Conservation (phyloP, 2,113 vertebrate species). For the Cnemophilus loriae region DNA sequence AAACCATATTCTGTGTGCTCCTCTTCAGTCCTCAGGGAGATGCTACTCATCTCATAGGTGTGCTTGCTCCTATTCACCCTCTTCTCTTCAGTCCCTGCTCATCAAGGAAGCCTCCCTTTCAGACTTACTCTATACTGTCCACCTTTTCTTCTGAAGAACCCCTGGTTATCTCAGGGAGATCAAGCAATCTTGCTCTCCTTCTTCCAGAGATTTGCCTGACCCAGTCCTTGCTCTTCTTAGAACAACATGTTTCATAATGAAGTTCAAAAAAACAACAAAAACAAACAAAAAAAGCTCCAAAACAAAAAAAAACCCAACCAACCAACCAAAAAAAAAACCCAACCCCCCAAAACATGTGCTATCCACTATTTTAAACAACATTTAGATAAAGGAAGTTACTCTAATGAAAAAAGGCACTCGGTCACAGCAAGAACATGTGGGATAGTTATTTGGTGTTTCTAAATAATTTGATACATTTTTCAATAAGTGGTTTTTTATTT, state of each 20-base stretch:
- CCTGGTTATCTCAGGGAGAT: neutral
- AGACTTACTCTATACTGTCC: neutral
- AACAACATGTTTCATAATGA: neutral
- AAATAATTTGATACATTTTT: neutral
- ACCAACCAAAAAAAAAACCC: neutral
- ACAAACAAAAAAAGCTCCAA: neutral
- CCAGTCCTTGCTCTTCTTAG: neutral
- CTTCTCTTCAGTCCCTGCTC: neutral
- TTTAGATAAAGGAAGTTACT: neutral
- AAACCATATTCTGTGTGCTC: accelerated
- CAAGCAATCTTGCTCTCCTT: neutral
- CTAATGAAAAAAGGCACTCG: neutral
- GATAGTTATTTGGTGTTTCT: neutral
- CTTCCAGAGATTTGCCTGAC: neutral
- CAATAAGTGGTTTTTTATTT: neutral
- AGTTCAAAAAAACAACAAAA: neutral
- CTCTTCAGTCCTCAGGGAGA: neutral
- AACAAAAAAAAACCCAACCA: neutral
- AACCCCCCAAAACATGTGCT: accelerated
- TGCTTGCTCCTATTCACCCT: neutral
- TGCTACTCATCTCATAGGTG: neutral
- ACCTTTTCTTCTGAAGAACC: neutral
- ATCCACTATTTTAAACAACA: neutral
- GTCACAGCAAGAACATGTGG: neutral
- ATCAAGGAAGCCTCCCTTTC: neutral